Base-by-base conservation (phyloP, 2,797 vertebrate species). In the Taeniopygia guttata region DNA sequence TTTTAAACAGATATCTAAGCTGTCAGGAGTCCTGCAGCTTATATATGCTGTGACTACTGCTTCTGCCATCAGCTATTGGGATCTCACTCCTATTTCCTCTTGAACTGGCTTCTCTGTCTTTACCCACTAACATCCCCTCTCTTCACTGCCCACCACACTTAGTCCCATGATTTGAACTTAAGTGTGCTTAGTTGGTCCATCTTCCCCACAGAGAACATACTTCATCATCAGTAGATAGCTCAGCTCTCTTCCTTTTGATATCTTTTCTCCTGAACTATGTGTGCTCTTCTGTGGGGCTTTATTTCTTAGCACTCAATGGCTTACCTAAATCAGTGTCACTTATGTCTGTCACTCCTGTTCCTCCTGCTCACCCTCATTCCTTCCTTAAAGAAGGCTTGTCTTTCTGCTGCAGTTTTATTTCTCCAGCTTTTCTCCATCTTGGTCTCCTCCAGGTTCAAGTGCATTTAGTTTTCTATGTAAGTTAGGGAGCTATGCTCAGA, bases 331-430 rank as follows among this genome's bases (percentile, higher is more conserved):
- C 14, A 4, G 51, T 63, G 43, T 75, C 0, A 0, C 16, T 81
- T 76, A 40, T 8, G 40, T 60, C 48, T 89, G 7, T 67, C 49
- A 18, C 68, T 92, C 75, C 60, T 64, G 60, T 62, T 92, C 21
- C 63, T 92, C 83, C 64, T 92, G 60, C 75, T 89, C 46, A 88
- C 48, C 76, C 43, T 89, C 79, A 92, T 91, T 96, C 76, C 51
- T 91, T 29, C 62, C 34, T 67, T 69, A 66, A 62, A 45, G 62
- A 78, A 72, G 38, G 46, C 29, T 81, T 75, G 25, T 76, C 25
- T 82, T 93, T 70, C 17, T 92, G 55, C 21, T 88, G 76, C 40
- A 76, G 48, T 78, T 92, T 87, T 92, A 58, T 91, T 90, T 78
- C 52, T 89, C 29, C 54, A 83, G 40, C 16, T 70, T 95, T 86